Conservation (phyloP, 2,797 vertebrate species). For the Philypnodon macrostomus region DNA sequence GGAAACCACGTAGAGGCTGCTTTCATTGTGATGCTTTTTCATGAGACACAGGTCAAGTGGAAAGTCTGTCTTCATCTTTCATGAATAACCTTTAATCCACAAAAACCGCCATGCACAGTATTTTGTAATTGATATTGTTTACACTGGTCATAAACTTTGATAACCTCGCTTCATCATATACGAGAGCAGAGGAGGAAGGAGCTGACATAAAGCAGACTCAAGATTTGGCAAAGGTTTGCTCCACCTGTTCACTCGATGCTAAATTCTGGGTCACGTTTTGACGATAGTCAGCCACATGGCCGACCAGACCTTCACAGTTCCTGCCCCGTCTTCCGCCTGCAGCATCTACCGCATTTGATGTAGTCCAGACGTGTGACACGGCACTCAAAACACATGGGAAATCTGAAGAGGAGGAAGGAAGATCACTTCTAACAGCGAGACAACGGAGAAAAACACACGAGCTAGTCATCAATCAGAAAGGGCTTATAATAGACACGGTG, state of each 20-base stretch:
- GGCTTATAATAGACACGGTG: conserved; percentile 1
- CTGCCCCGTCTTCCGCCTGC: conserved; percentile 65
- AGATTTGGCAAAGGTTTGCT: conserved; percentile 41
- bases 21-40: conserved; percentile 54
- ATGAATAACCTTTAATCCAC: conserved; percentile 50
- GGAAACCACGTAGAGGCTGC: conserved; percentile 42
- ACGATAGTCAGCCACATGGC: conserved; percentile 60
- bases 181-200: conserved; percentile 36
- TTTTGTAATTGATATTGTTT: conserved; percentile 42
- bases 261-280: conserved; percentile 44
- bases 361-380: conserved; percentile 57
- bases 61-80: conserved; percentile 54
- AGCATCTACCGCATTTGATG: conserved; percentile 68
- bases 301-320: conserved; percentile 62
- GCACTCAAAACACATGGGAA: conserved; percentile 43
- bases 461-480: conserved; percentile 48
- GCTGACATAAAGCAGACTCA: conserved; percentile 49
- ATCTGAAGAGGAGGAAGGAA: conserved; percentile 61
- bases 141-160: conserved; percentile 46
- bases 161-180: conserved; percentile 50
- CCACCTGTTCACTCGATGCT: conserved; percentile 43
- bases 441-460: conserved; percentile 47
- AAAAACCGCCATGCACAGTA: conserved; percentile 36
- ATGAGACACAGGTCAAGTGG: conserved; percentile 58
- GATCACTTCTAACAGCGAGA: conserved; percentile 45